Percentiles rank a stretch among this genome's conserved stretches.
phyloP scores from a whole-genome alignment of 2,113 vertebrate species.

The Agapornis roseicollis region DNA sequence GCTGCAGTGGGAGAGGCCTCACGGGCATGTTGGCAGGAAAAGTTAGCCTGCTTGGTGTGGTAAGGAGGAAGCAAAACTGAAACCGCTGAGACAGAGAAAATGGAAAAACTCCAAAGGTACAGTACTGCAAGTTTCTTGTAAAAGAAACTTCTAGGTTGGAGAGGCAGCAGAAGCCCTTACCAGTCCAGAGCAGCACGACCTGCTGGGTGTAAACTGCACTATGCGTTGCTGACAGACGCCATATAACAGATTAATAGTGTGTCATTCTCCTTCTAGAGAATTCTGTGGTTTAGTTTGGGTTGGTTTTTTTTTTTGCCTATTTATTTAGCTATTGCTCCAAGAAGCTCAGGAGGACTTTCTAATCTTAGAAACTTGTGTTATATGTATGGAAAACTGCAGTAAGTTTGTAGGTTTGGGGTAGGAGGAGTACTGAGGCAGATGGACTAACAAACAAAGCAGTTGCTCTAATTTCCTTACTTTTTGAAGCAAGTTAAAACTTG shows the following conservation, averaged over 20 bases:
- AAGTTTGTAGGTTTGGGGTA: background rate
- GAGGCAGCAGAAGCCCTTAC: background rate
- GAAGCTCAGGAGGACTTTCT: background rate
- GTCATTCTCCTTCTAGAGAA: background rate
- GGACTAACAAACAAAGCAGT: background rate
- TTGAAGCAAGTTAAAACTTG: background rate
- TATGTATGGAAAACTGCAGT: background rate
- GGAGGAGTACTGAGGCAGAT: background rate
- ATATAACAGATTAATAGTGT: accelerated
- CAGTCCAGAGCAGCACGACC: background rate
- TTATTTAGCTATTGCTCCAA: background rate
- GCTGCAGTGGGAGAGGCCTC: background rate
- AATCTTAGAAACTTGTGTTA: background rate
- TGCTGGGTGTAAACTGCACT: background rate
- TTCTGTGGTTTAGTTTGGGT: background rate
- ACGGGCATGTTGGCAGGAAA: too few relatives aligned
- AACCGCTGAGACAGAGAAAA: background rate
- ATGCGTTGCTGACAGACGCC: background rate
- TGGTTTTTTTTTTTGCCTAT: background rate
- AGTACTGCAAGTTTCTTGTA: background rate
- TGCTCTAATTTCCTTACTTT: background rate
- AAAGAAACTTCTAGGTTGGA: background rate
- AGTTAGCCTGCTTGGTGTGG: accelerated
- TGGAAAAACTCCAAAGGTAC: background rate
- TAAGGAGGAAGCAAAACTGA: background rate